These are phyloP conservation scores for Eristalinus aeneus DNA, from an alignment of 2,888 invertebrate genomes.

Conservation along the genomic window DNA sequence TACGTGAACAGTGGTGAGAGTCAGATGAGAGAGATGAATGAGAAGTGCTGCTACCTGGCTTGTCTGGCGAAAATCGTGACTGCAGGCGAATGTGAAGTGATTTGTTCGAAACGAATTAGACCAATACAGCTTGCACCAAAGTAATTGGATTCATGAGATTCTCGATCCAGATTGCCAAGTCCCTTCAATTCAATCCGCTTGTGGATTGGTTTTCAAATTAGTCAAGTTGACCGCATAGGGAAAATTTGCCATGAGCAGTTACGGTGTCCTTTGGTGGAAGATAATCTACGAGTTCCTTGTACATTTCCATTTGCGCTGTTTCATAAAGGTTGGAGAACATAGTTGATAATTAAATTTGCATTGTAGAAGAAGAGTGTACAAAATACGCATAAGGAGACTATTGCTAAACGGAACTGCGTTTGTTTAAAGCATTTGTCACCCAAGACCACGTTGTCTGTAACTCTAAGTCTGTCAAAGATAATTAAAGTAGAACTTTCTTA, in stretches of 20 bases:
- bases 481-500: no score
- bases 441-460: no score
- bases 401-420: no score
- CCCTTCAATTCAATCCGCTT: neutral
- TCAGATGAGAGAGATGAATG: conserved; percentile 1
- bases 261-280: neutral
- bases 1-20: conserved; percentile 34
- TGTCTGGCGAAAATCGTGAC: conserved; percentile 32
- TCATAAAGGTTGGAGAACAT: neutral
- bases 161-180: neutral
- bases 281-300: neutral
- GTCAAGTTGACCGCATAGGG: neutral
- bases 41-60: neutral
- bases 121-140: neutral
- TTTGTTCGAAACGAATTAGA: conserved; percentile 3
- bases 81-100: conserved; percentile 19
- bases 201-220: neutral
- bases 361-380: no score
- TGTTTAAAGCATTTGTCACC: no score
- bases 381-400: no score
- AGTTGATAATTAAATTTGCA: no score
- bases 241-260: neutral
- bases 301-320: neutral
- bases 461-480: no score
- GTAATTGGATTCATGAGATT: conserved; percentile 2